These are phyloP conservation scores for Phoeniculus purpureus DNA, from an alignment of 2,797 vertebrate genomes.

Conservation along the genomic window DNA sequence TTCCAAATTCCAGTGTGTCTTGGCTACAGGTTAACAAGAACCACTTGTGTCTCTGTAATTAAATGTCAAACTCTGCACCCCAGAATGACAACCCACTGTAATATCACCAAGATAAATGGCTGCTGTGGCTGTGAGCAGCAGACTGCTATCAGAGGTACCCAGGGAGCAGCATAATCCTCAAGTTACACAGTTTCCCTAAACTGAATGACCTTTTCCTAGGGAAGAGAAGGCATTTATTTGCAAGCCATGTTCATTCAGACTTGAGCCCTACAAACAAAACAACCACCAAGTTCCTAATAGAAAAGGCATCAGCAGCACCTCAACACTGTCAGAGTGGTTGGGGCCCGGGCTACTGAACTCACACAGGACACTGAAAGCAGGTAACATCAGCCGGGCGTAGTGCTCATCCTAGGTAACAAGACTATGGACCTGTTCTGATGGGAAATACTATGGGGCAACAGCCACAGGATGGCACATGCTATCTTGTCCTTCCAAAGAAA, in stretches of 20 bases:
- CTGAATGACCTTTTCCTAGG: not conserved
- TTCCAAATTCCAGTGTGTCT: not conserved
- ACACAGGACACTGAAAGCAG: not conserved
- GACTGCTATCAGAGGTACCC: not conserved
- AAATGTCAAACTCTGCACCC: not conserved
- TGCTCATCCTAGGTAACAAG: not conserved
- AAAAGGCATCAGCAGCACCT: too few relatives aligned
- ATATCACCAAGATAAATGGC: not conserved
- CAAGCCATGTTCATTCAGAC: not conserved
- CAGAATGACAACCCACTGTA: not conserved
- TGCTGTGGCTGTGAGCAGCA: not conserved
- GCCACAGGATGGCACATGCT: rapidly evolving
- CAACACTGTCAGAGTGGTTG: not conserved
- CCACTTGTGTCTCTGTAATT: not conserved
- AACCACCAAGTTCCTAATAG: not conserved
- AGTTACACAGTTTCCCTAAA: not conserved
- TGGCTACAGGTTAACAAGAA: not conserved
- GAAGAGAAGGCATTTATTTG: not conserved
- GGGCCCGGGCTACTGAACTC: not conserved
- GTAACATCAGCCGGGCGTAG: not conserved
- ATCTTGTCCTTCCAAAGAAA: not conserved
- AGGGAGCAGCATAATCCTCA: not conserved
- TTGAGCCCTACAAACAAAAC: not conserved
- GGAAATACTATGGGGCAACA: not conserved
- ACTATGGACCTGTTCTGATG: not conserved